Base-by-base conservation (phyloP, 1,140 invertebrate genomes). In the Saxidomus purpurata region DNA sequence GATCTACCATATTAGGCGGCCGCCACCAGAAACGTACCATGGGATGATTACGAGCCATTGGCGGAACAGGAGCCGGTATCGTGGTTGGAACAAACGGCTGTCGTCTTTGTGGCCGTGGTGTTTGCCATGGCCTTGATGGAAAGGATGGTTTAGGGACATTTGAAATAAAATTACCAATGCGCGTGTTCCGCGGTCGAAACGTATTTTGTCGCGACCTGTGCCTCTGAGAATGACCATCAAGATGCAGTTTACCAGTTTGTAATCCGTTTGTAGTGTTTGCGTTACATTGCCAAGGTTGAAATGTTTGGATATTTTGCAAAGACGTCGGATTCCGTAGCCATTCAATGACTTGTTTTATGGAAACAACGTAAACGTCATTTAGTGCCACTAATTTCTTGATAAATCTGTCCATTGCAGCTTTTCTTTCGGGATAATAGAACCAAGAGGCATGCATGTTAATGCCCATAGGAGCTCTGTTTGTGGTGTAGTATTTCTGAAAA, bases 331-430 rank as follows among this genome's bases (percentile, higher is more conserved):
- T 36, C 52, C 90, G 89, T 25, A 94, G 84, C 94, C 94, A 94
- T 4, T 92, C 87, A 40, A 94, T 91, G 17, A 92, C 90, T 86
- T 94, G 93, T 9, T 91, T 91, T 11, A 93, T 83, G 22, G 91
- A 92, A 19, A 94, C 89, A 47, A 94, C 85, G 47, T 93, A 94
- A 22, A 94, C 93, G 59, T 94, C 94, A 74, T 92, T 85, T 6
- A 93, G 69, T 15, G 87, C 81, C n/a, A 83, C 81, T 0, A 94
- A 79, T 55, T 91, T 81, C 22, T 91, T 38, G 8, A 94, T 92
- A 76, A 93, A 94, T 74, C 91, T 80, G 25, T 93, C 89, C 92
- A 94, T 92, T 38, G 91, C 93, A 34, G 84, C 87, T 28, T 93
- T 90, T 43, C 93, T 77, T 36, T 92, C 89, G 0, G 89, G 90